Evolutionary conservation across 2,797 vertebrate species (phyloP).

Genomic region (Orestias chungarensis): DNA sequence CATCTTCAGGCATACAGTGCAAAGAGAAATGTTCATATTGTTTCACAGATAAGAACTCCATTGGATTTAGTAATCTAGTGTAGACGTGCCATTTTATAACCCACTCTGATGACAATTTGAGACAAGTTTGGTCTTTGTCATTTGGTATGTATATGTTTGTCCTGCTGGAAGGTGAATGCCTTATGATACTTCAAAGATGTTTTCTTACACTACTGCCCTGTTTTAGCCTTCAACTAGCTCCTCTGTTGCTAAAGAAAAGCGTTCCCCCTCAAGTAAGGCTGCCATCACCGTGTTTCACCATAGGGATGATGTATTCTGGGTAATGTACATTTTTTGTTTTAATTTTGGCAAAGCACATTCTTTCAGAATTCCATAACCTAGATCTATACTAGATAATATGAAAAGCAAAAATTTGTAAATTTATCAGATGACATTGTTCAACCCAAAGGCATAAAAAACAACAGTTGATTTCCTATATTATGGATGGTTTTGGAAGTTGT

Average conservation of each 20-base stretch:
- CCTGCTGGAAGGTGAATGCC: neutral
- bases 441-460: neutral
- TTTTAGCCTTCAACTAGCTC: neutral
- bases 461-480: neutral
- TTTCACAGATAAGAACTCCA: no score
- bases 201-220: neutral
- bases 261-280: neutral
- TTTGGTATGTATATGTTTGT: neutral
- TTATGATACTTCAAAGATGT: neutral
- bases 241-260: neutral
- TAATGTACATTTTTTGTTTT: neutral
- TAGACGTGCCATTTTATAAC: no score
- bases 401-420: neutral
- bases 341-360: no score
- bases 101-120: no score
- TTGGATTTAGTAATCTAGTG: neutral
- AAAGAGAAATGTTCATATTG: neutral
- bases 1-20: neutral
- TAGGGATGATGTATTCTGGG: neutral
- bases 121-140: neutral
- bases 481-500: neutral
- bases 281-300: neutral
- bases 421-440: neutral
- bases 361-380: neutral
- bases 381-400: neutral